phyloP scores from a whole-genome alignment of 2,113 vertebrate genomes.

The Misgurnus anguillicaudatus region DNA sequence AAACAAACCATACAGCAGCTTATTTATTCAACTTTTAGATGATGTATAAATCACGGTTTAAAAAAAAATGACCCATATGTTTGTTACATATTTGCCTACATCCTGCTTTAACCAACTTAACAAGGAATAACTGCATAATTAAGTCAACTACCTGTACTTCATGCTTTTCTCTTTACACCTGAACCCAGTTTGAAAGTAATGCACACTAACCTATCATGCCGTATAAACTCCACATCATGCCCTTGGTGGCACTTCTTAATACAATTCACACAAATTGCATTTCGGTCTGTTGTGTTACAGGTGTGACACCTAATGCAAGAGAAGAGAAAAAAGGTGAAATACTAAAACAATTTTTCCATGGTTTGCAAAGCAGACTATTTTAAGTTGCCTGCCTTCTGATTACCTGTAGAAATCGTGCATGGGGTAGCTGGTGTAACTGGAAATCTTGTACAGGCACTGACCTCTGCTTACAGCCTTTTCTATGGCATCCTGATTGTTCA shows the following conservation, averaged over 20 bases:
- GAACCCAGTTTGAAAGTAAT: not conserved
- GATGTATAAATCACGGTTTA: too few relatives aligned
- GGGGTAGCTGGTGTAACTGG: conserved; percentile 99
- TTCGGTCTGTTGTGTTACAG: conserved; percentile 99
- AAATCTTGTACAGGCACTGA: conserved; percentile 99
- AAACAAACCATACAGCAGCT: too few relatives aligned
- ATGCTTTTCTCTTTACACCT: too few relatives aligned
- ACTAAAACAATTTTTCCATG: not conserved
- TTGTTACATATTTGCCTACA: too few relatives aligned
- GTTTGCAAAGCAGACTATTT: conserved; percentile 17
- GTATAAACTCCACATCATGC: conserved; percentile 99
- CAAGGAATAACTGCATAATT: too few relatives aligned
- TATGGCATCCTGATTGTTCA: conserved; percentile 99
- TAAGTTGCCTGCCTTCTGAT: conserved; percentile 37
- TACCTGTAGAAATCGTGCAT: conserved; percentile 99
- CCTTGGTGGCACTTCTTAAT: conserved; percentile 99
- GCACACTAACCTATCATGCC: conserved; percentile 91
- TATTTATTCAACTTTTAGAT: too few relatives aligned
- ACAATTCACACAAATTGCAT: conserved; percentile 99
- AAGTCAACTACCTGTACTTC: too few relatives aligned
- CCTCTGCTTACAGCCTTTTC: conserved; percentile 99
- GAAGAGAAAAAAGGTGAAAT: not conserved
- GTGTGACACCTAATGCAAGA: conserved; percentile 88
- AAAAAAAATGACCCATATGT: too few relatives aligned
- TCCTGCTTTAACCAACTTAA: too few relatives aligned